Percentiles rank a stretch among this genome's conserved stretches.
phyloP scores from a whole-genome alignment of 2,113 vertebrate genomes.

The Pelvicachromis taeniatus region DNA sequence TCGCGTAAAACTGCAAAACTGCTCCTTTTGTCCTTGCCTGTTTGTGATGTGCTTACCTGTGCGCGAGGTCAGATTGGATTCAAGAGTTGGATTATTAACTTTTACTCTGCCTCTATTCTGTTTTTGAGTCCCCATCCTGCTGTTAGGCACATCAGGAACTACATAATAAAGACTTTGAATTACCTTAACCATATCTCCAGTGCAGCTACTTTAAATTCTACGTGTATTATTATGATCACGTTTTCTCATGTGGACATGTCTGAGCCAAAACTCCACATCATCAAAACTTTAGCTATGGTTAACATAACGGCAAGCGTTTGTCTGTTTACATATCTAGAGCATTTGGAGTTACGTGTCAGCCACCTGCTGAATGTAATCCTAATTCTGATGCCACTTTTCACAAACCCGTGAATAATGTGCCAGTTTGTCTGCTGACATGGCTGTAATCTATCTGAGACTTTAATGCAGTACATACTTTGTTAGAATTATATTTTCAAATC shows the following conservation, averaged over 20 bases:
- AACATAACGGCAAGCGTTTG: not conserved
- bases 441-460: not conserved
- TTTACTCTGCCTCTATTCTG: not conserved
- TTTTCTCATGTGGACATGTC: not conserved
- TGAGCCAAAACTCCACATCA: not conserved
- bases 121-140: not conserved
- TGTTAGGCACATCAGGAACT: not conserved
- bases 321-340: not conserved
- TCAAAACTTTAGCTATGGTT: not conserved
- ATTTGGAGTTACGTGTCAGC: not conserved
- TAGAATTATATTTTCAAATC: not conserved
- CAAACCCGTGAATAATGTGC: not conserved
- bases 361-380: not conserved
- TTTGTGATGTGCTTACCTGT: not conserved
- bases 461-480: not conserved
- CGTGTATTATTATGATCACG: not conserved
- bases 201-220: not conserved
- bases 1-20: not conserved
- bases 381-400: not conserved
- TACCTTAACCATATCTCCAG: not conserved
- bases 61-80: not conserved
- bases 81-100: not conserved
- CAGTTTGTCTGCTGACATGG: not conserved
- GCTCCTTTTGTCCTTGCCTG: not conserved
- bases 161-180: not conserved